phyloP scores from a whole-genome alignment of 2,797 vertebrate genomes.

The Alectoris magna region DNA sequence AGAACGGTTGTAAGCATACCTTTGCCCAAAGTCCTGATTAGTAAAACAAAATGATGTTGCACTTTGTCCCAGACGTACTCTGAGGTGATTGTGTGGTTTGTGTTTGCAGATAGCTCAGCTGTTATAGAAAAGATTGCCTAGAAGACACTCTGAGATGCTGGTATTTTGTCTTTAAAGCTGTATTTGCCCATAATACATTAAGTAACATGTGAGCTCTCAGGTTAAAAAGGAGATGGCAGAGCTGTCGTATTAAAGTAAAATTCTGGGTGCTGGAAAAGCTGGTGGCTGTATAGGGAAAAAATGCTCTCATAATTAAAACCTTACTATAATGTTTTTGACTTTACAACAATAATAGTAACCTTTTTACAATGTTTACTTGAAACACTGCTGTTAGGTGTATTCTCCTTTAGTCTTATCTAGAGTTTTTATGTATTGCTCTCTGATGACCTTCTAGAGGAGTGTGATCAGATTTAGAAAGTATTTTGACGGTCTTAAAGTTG shows the following conservation, averaged over 20 bases:
- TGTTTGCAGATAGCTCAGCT: background rate
- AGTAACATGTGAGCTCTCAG: background rate
- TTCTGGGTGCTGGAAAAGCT: background rate
- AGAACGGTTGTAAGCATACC: background rate
- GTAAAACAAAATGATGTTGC: background rate
- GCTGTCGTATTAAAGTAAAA: background rate
- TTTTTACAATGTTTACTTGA: background rate
- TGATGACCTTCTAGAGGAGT: background rate
- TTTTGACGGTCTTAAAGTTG: background rate
- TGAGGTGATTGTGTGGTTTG: background rate
- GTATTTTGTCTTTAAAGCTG: background rate
- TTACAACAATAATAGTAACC: background rate
- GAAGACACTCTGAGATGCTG: background rate
- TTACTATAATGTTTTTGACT: background rate
- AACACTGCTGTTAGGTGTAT: accelerated
- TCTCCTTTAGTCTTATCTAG: background rate
- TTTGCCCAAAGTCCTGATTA: background rate
- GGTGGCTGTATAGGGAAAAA: background rate
- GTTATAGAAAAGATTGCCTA: background rate
- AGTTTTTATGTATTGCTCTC: background rate
- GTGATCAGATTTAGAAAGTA: background rate
- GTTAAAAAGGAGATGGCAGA: background rate
- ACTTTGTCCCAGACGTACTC: accelerated
- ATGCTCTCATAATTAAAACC: background rate
- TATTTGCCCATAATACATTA: background rate